Conservation (phyloP, 2,888 invertebrate species). For the Mythimna albipuncta region DNA sequence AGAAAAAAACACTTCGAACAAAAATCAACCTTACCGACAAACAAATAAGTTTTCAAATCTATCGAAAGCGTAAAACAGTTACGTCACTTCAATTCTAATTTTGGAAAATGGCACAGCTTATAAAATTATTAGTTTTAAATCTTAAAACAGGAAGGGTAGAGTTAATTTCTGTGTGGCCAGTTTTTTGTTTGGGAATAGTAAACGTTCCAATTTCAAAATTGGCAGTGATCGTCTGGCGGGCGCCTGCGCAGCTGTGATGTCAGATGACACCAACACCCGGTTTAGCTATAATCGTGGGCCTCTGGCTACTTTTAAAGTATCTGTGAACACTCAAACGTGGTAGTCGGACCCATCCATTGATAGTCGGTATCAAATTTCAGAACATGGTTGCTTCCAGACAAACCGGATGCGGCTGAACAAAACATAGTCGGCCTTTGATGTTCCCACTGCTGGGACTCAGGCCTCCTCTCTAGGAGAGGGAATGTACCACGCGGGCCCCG, state of each 20-base stretch:
- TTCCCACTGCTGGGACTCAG: too few relatives aligned
- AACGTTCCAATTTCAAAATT: slow-evolving; percentile 80
- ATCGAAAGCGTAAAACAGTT: slow-evolving; percentile 46
- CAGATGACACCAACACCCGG: slow-evolving; percentile 69
- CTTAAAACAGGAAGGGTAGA: slow-evolving; percentile 66
- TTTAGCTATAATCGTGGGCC: slow-evolving; percentile 28
- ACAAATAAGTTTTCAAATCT: slow-evolving; percentile 31
- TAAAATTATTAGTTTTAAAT: slow-evolving; percentile 63
- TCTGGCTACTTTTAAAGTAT: not conserved
- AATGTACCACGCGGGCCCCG: too few relatives aligned
- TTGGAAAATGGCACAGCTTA: slow-evolving; percentile 58
- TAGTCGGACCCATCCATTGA: not conserved
- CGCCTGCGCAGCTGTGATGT: slow-evolving; percentile 82
- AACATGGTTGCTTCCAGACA: too few relatives aligned
- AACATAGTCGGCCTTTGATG: too few relatives aligned
- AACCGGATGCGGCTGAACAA: too few relatives aligned
- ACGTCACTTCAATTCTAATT: slow-evolving; percentile 61
- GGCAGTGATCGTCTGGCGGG: slow-evolving; percentile 78
- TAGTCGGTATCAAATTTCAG: not conserved
- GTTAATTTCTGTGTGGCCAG: slow-evolving; percentile 65
- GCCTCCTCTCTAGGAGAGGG: too few relatives aligned
- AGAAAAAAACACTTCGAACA: slow-evolving; percentile 62
- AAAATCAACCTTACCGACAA: slow-evolving; percentile 55
- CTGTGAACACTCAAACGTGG: not conserved
- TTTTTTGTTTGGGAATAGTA: slow-evolving; percentile 68